These are phyloP conservation scores for Hoplias malabaricus DNA, from an alignment of 2,113 vertebrate genomes.

Conservation along the genomic window DNA sequence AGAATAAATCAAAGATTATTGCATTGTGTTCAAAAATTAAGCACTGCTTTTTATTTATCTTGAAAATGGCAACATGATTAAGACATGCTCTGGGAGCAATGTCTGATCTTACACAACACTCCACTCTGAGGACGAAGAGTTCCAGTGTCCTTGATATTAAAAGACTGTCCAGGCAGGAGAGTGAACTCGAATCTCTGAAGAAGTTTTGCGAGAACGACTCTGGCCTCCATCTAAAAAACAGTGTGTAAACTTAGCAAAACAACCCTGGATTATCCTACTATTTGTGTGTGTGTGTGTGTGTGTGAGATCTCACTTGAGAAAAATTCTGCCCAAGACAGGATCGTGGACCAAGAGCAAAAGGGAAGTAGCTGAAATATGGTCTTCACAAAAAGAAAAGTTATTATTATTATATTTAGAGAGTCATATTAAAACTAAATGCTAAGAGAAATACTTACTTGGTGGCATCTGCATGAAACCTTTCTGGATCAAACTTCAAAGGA, in stretches of 20 bases:
- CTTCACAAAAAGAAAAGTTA: conserved; percentile 50
- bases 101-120: conserved; percentile 80
- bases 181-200: conserved; percentile 87
- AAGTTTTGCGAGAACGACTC: conserved; percentile 90
- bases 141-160: conserved; percentile 76
- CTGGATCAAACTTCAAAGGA: conserved; percentile 85
- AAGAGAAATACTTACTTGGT: conserved; percentile 77
- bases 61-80: not conserved
- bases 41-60: not conserved
- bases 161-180: conserved; percentile 80
- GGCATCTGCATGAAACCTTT: conserved; percentile 84
- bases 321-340: conserved; percentile 87
- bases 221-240: conserved; percentile 84
- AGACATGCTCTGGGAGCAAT: conserved; percentile 49
- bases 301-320: conserved; percentile 77
- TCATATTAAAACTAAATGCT: too few species aligned
- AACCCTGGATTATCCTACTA: not conserved
- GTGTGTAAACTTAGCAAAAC: not conserved
- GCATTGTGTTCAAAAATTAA: not conserved
- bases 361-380: conserved; percentile 81
- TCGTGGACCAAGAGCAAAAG: conserved; percentile 86
- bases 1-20: too few species aligned
- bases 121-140: conserved; percentile 79
- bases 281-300: too few species aligned
- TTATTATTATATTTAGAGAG: too few species aligned